Evolutionary conservation across 2,888 invertebrate species (phyloP).

Genomic region (Tinea semifulvella): DNA sequence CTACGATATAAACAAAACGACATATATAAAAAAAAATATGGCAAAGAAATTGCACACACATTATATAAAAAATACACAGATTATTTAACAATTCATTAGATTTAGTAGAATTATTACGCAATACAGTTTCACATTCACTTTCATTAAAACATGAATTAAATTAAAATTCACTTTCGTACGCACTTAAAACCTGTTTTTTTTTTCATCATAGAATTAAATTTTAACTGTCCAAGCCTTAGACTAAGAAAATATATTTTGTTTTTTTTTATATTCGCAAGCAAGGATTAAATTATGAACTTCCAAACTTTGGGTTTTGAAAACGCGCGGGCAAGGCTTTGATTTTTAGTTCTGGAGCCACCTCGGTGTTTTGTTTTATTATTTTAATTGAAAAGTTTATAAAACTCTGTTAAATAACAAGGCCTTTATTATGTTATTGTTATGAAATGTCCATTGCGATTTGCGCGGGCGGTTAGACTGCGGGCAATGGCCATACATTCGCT

Average conservation of each 20-base stretch:
- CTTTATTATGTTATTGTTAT: conserved; percentile 34
- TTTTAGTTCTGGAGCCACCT: no score
- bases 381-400: no score
- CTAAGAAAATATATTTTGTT: conserved; percentile 19
- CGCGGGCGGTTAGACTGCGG: conserved; percentile 56
- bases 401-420: no score
- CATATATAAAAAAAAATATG: no score
- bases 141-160: conserved; percentile 33
- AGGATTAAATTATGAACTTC: background rate
- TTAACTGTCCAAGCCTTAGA: background rate
- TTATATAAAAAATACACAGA: no score
- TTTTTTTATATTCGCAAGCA: conserved; percentile 26
- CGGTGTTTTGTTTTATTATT: no score
- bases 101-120: conserved; percentile 39
- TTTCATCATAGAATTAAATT: background rate
- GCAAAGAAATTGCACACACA: no score
- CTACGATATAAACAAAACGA: no score
- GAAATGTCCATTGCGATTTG: conserved; percentile 63
- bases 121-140: conserved; percentile 57
- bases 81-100: conserved; percentile 33
- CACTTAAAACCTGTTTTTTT: conserved; percentile 34
- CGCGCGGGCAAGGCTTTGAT: background rate
- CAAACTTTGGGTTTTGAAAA: background rate
- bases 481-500: conserved; percentile 47
- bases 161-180: conserved; percentile 56